These are phyloP conservation scores for Sphyrna mokarran DNA, from an alignment of 2,113 vertebrate genomes.

Conservation along the genomic window DNA sequence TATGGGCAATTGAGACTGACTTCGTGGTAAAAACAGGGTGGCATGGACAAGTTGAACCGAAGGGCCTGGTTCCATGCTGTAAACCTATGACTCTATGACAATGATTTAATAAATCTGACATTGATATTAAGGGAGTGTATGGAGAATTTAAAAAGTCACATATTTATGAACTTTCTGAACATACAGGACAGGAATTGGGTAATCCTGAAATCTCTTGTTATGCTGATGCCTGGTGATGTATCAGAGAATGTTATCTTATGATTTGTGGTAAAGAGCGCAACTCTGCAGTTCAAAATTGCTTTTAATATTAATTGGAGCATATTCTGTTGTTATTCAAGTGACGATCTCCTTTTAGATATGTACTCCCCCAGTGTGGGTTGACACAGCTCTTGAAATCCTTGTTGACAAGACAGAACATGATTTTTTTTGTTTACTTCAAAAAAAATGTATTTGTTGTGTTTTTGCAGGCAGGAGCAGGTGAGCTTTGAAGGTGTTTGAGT, in stretches of 20 bases:
- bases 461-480: not conserved
- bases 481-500: not conserved
- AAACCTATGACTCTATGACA: too few species aligned
- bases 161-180: not conserved
- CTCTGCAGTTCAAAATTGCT: not conserved
- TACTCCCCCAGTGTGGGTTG: not conserved
- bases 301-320: not conserved
- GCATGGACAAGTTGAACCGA: too few species aligned
- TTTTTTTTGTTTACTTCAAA: too few species aligned
- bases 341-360: not conserved
- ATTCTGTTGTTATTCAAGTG: not conserved
- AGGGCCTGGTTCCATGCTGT: too few species aligned
- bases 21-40: too few species aligned
- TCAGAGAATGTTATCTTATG: not conserved
- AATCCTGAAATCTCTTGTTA: not conserved
- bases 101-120: not conserved
- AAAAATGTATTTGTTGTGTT: too few species aligned
- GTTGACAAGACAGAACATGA: not conserved
- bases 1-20: too few species aligned
- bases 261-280: not conserved
- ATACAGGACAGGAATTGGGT: not conserved
- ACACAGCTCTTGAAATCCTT: not conserved
- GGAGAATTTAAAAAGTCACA: not conserved
- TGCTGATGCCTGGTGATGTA: not conserved
- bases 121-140: not conserved